A percentile compares a stretch with the other conserved stretches of the same genome.
Evolutionary conservation across 2,888 invertebrate species (phyloP).

Genomic region (Tenodera sinensis): DNA sequence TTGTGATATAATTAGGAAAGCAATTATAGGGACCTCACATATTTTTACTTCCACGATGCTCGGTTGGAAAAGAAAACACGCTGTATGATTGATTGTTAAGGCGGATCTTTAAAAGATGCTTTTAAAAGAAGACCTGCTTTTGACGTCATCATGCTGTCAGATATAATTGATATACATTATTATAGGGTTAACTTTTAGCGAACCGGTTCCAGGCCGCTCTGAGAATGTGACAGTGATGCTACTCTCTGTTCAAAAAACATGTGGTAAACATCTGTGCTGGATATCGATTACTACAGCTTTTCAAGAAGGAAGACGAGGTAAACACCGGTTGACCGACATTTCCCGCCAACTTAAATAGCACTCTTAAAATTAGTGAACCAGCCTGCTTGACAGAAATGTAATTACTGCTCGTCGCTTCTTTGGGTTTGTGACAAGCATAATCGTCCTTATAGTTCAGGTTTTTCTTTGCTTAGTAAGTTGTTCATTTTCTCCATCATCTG

Average conservation of each 20-base stretch:
- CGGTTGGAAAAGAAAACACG: background rate
- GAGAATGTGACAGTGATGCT: background rate
- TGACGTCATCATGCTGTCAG: constrained; percentile 12
- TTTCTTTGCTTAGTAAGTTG: too few species aligned
- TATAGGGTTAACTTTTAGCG: constrained; percentile 5
- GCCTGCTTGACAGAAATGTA: too few species aligned
- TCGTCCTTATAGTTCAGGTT: too few species aligned
- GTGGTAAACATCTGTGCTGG: background rate
- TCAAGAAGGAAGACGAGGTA: background rate
- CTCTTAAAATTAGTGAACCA: background rate
- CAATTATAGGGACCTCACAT: background rate
- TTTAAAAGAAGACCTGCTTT: background rate
- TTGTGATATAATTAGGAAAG: constrained; percentile 1
- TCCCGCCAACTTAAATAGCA: background rate
- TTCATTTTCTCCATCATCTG: too few species aligned
- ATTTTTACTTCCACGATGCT: background rate
- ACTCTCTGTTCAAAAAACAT: background rate
- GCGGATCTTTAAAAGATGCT: background rate
- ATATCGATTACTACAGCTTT: background rate
- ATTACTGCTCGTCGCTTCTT: too few species aligned
- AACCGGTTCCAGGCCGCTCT: background rate
- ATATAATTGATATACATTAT: constrained; percentile 16
- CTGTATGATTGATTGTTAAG: constrained; percentile 1
- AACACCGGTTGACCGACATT: background rate
- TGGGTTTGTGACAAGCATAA: too few species aligned